These are phyloP conservation scores for Perithous albicinctus DNA, from an alignment of 2,888 invertebrate species.

Conservation along the genomic window DNA sequence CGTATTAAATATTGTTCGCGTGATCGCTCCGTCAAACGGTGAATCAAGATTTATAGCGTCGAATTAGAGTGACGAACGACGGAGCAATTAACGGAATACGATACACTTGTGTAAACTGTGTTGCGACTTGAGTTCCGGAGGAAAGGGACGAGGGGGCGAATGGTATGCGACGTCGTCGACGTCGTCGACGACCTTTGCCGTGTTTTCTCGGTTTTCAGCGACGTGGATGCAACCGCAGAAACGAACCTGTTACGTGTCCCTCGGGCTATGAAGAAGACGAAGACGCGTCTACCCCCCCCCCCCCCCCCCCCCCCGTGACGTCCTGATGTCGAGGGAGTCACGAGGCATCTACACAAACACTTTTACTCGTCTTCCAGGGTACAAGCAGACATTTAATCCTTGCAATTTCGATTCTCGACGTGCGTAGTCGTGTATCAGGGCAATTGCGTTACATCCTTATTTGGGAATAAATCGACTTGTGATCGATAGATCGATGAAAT, in stretches of 20 bases:
- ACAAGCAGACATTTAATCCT: conserved; percentile 39
- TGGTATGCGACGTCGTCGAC: too few relatives aligned
- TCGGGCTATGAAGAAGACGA: conserved; percentile 60
- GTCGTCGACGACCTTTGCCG: conserved; percentile 43
- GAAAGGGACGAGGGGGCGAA: conserved; percentile 36
- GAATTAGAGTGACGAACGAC: conserved; percentile 68
- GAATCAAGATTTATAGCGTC: conserved; percentile 75
- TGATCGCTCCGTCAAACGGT: conserved; percentile 57
- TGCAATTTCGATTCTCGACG: conserved; percentile 46
- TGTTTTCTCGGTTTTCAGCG: conserved; percentile 45
- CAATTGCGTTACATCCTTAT: too few relatives aligned
- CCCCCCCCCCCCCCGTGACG: too few relatives aligned
- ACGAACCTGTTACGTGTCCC: conserved; percentile 64
- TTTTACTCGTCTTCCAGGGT: neutral
- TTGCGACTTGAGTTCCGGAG: conserved; percentile 52
- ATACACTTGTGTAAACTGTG: conserved; percentile 79
- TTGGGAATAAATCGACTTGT: too few relatives aligned
- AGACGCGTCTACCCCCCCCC: too few relatives aligned
- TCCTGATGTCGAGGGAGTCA: conserved; percentile 54
- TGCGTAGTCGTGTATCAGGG: too few relatives aligned
- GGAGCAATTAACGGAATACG: conserved; percentile 75
- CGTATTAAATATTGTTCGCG: conserved; percentile 25
- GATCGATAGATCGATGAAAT: too few relatives aligned
- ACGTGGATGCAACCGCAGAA: conserved; percentile 20
- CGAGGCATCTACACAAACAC: conserved; percentile 62